phyloP scores from a whole-genome alignment of 2,797 vertebrate genomes.

The Crocidura indochinensis region DNA sequence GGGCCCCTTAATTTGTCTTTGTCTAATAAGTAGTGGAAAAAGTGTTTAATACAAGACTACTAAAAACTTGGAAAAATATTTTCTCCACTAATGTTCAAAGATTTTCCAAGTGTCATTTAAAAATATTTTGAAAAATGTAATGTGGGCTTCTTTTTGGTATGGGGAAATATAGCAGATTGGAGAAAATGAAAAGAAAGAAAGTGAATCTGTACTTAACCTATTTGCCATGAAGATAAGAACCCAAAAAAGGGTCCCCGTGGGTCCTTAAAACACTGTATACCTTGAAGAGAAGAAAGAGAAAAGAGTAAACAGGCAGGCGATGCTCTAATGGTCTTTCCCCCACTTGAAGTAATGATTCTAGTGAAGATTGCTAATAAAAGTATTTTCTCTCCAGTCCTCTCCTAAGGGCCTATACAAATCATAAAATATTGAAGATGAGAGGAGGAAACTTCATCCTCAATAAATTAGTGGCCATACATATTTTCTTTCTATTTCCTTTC shows the following conservation, averaged over 20 bases:
- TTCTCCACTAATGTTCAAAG: neutral
- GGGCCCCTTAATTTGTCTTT: conserved; percentile 7
- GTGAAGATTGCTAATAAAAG: neutral
- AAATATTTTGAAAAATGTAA: conserved; percentile 37
- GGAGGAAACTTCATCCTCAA: neutral
- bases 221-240: neutral
- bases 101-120: neutral
- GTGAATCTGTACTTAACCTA: neutral
- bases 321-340: neutral
- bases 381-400: neutral
- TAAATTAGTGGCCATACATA: neutral
- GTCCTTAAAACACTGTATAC: neutral
- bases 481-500: neutral
- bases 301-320: neutral
- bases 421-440: neutral
- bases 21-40: conserved; percentile 44
- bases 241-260: neutral
- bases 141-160: neutral
- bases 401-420: neutral
- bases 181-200: neutral
- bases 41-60: conserved; percentile 12
- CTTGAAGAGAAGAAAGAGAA: neutral
- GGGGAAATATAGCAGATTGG: neutral
- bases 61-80: conserved; percentile 41
- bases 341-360: conserved; percentile 7